A percentile compares a stretch with the other conserved stretches of the same genome.
Conservation (phyloP, 2,797 vertebrate genomes). For the Muscicapa striata region DNA sequence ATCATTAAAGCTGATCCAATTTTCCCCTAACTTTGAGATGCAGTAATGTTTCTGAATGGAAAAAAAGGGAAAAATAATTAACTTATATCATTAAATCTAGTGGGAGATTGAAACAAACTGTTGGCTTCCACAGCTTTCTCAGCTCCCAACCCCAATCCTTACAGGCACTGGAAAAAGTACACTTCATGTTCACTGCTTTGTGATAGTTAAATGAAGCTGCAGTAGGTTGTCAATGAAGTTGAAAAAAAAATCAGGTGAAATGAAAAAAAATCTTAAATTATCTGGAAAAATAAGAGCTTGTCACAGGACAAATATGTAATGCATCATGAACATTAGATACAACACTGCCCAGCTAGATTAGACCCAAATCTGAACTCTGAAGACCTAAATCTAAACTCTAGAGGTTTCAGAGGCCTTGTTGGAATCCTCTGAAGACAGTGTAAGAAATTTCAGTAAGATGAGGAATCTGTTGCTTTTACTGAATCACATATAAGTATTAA, state of each 20-base stretch:
- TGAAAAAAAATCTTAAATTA: neutral
- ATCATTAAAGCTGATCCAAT: neutral
- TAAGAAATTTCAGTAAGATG: neutral
- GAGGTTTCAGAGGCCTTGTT: neutral
- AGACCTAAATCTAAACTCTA: no score
- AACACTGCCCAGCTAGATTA: neutral
- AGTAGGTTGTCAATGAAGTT: neutral
- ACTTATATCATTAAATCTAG: neutral
- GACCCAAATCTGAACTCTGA: neutral
- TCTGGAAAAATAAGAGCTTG: neutral
- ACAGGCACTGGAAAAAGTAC: neutral
- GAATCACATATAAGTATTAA: neutral
- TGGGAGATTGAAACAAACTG: neutral
- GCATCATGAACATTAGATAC: rapidly evolving
- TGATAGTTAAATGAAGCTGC: neutral
- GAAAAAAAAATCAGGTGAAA: neutral
- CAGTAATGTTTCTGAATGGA: neutral
- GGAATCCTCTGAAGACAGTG: neutral
- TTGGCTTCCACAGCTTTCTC: neutral
- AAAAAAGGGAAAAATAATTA: neutral
- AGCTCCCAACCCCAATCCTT: neutral
- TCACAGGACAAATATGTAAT: neutral
- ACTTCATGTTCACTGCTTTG: neutral
- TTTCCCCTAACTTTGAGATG: neutral
- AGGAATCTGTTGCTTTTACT: neutral